Conservation (phyloP, 1,140 invertebrate genomes). For the Penaeus chinensis region DNA sequence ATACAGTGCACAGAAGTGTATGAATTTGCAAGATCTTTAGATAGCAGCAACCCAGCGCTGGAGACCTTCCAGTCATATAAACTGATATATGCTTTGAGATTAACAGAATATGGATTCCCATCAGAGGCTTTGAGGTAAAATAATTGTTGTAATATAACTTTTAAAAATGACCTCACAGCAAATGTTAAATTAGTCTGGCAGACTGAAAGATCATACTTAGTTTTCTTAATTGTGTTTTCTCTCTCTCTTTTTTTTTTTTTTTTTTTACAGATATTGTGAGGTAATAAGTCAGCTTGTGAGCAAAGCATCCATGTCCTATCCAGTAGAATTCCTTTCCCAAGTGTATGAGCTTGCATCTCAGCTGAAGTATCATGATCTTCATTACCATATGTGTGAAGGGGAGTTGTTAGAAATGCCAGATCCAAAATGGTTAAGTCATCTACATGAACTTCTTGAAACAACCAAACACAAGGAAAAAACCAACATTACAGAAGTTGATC, state of each 20-base stretch:
- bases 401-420: slow-evolving; percentile 67
- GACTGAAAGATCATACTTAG: background rate
- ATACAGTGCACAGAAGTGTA: slow-evolving; percentile 95
- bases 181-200: background rate
- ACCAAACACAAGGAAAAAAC: slow-evolving; percentile 6
- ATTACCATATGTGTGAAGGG: slow-evolving; percentile 69
- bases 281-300: slow-evolving; percentile 41
- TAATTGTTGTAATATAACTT: background rate
- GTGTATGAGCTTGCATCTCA: slow-evolving; percentile 78
- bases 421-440: slow-evolving; percentile 69
- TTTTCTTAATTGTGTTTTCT: background rate
- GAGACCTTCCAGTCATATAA: slow-evolving; percentile 65
- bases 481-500: background rate
- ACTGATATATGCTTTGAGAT: slow-evolving; percentile 50
- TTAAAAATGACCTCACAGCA: too few relatives aligned
- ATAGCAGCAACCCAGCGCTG: slow-evolving; percentile 76
- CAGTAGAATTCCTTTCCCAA: slow-evolving; percentile 72
- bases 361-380: slow-evolving; percentile 85
- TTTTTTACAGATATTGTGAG: slow-evolving; percentile 44
- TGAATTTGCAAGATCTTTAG: slow-evolving; percentile 89
- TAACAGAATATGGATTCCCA: slow-evolving; percentile 63
- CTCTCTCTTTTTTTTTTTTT: background rate
- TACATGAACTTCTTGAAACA: slow-evolving; percentile 60
- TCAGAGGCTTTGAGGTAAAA: slow-evolving; percentile 79
- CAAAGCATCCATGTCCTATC: slow-evolving; percentile 18